Evolutionary conservation across 92 coral and sea anemone species (phyloP), one percentile per base, ranked within the genome.

Genomic region (Montipora capitata): DNA sequence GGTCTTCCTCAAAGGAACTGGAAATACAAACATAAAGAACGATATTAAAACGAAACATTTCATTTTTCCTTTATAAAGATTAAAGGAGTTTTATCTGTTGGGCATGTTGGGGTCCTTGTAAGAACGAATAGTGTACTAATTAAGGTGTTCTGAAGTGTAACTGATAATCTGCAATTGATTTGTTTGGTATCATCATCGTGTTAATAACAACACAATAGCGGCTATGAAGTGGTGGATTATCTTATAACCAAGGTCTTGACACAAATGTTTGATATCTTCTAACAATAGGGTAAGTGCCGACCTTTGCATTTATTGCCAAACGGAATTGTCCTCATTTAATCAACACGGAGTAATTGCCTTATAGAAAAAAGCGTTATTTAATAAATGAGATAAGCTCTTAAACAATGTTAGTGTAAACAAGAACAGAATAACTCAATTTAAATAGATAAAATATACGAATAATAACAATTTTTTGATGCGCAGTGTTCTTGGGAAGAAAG

Each of bases 371-470:
- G 43, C 35, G 74, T 64, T 79, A 79, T 66, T 57, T 27, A 48
- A 68, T 80, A 65, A 80, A 68, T 57, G 64, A 52, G 77, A 68
- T 68, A 52, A 43, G 43, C 56, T 40, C 52, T 38, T 38, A 12
- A 68, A 68, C 76, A 81, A 68, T 68, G 51, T 51, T 20, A 5
- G 56, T 44, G 61, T 68, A 80, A 80, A 68, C 76, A 68, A 51
- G 68, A 67, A 18, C 7, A 40, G 16, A 39, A 14, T 49, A 45
- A 80, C 73, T 54, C 15, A 54, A 39, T 80, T 80, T 8, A 15
- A 12, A 38, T 16, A 6, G 54, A 80, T 14, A 81, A 81, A 49
- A 81, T 68, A 13, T 4, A 11, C 5, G 61, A 39, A 65, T 42
- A 44, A 66, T 7, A 6, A 10, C 52, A 38, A 68, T 42, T 48